Base-by-base conservation (phyloP, 2,113 vertebrate species). In the Anguilla japonica region DNA sequence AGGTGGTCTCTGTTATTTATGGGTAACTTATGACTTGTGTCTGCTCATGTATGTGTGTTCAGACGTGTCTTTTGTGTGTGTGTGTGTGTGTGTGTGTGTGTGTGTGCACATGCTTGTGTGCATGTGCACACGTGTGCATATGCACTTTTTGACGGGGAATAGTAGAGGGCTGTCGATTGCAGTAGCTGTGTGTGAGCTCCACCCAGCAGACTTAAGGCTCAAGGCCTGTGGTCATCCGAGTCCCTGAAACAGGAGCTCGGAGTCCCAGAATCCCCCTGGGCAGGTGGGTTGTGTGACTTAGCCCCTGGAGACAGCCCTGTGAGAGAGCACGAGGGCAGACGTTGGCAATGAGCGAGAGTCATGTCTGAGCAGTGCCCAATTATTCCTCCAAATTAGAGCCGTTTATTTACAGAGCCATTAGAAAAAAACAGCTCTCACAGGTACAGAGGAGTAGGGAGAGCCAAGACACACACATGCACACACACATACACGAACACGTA, bases 351-450 rank as follows among this genome's bases (percentile, higher is more conserved):
- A 63, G 83, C 18, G 40, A 57, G 67, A 57, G 67, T 43, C 7
- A 78, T 18, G 50, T 81, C 82, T 84, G 56, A 53, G 79, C 56
- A 71, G 82, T 57, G 26, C 82, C 60, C 41, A 80, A 82, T 67
- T 15, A 41, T 41, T 41, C 57, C 85, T 86, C 85, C 18, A 14
- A 53, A 80, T 86, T 75, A 82, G 79, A 3, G 15, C 29, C 15
- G 67, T 83, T 84, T 87, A 57, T 87, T 89, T 84, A 34, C 60
- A 84, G 79, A 84, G 79, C 78, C 82, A 83, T 82, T 46, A 79
- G 83, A n/a, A 75, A 89, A 53, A 84, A 41, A n/a, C 22, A 81
- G 83, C 85, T 79, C 83, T 82, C 71, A 40, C 46, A 84, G 78
- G 56, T 84, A n/a, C 41, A 1, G 46, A 83, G 46, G 57, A 14